These are phyloP conservation scores for Xiphias gladius DNA, from an alignment of 2,113 vertebrate species.

Conservation along the genomic window DNA sequence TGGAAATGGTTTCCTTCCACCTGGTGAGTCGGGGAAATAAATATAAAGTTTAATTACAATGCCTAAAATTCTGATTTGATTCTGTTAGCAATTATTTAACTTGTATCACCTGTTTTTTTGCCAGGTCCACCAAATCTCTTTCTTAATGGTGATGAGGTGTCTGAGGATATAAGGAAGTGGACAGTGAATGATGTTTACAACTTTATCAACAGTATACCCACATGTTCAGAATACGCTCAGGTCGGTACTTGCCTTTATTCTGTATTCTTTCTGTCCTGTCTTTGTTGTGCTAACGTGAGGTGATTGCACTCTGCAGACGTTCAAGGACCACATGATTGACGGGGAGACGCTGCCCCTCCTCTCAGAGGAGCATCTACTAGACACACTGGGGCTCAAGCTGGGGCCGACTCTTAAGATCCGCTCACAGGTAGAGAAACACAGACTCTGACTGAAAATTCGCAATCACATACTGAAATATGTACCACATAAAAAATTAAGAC, in stretches of 20 bases:
- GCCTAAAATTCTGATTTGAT: neutral
- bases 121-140: constrained; percentile 86
- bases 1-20: constrained; percentile 81
- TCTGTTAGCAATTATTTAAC: neutral
- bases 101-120: constrained; percentile 32
- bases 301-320: constrained; percentile 79
- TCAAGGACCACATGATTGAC: constrained; percentile 97
- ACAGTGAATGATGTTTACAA: constrained; percentile 91
- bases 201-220: constrained; percentile 91
- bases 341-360: constrained; percentile 95
- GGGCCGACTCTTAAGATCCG: constrained; percentile 96
- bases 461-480: neutral
- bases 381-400: constrained; percentile 93
- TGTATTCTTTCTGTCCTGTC: neutral
- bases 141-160: constrained; percentile 86
- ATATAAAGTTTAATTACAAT: neutral
- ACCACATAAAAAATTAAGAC: neutral
- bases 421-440: constrained; percentile 88
- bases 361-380: constrained; percentile 95
- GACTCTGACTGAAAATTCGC: neutral
- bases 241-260: constrained; percentile 72
- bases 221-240: constrained; percentile 94
- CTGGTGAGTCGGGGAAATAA: constrained; percentile 71
- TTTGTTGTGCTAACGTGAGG: constrained; percentile 6
- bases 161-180: constrained; percentile 95